Conservation (phyloP, 2,113 vertebrate genomes). For the Tringa solitaria region DNA sequence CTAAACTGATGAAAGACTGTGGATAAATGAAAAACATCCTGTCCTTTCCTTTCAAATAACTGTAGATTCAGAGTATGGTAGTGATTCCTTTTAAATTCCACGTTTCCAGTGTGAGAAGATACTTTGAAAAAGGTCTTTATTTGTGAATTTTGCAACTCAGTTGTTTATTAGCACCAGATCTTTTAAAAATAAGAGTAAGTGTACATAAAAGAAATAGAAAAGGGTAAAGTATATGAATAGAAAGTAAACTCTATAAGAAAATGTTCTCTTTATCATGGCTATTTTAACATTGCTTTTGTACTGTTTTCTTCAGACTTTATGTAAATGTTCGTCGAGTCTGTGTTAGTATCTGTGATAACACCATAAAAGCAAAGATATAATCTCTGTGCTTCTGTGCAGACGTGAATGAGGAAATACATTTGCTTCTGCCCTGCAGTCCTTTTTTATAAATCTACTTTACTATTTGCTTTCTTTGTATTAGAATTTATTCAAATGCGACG, state of each 20-base stretch:
- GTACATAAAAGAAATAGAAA: neutral
- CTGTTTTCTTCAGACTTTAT: neutral
- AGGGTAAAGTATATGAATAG: neutral
- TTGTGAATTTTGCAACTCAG: neutral
- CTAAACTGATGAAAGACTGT: slow-evolving; percentile 40
- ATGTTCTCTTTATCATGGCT: neutral
- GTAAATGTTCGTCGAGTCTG: neutral
- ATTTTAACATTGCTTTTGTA: neutral
- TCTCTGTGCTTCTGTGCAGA: neutral
- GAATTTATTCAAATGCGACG: neutral
- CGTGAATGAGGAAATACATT: neutral
- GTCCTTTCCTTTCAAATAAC: slow-evolving; percentile 28
- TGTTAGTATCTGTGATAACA: neutral
- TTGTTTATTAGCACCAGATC: neutral
- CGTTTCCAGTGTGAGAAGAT: neutral
- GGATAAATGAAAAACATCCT: slow-evolving; percentile 54
- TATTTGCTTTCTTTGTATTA: neutral
- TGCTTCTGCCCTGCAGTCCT: neutral
- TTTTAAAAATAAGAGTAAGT: neutral
- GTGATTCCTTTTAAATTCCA: neutral
- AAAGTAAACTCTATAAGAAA: neutral
- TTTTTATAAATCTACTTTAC: neutral
- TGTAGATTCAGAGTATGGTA: slow-evolving; percentile 13
- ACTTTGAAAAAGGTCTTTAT: neutral
- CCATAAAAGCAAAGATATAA: neutral